Percentiles rank a stretch among this genome's conserved stretches.
phyloP scores from a whole-genome alignment of 1,140 invertebrate species.

The Meloidogyne hapla region DNA sequence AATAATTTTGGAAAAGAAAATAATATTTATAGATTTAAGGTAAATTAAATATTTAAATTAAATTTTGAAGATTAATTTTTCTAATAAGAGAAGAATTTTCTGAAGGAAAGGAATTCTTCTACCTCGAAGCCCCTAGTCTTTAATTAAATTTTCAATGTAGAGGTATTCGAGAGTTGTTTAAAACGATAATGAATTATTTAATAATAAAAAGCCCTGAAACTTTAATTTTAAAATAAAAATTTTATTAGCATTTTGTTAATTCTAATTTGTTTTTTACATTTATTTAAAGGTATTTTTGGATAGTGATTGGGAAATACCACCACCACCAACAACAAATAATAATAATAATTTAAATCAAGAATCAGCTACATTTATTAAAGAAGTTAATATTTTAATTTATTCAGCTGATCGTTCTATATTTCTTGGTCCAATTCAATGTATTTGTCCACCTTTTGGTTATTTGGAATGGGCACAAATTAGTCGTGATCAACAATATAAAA shows the following conservation, averaged over 20 bases:
- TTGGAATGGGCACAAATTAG: constrained; percentile 25
- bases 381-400: constrained; percentile 38
- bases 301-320: constrained; percentile 41
- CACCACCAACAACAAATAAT: constrained; percentile 19
- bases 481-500: not conserved
- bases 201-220: too few species aligned
- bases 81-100: too few species aligned
- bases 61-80: too few species aligned
- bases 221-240: too few species aligned
- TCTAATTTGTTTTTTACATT: not conserved
- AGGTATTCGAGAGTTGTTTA: too few species aligned
- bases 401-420: constrained; percentile 35
- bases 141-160: too few species aligned
- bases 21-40: constrained; percentile 9
- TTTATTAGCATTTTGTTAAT: too few species aligned
- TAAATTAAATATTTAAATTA: not conserved
- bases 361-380: constrained; percentile 49
- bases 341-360: constrained; percentile 22
- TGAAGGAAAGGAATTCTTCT: too few species aligned
- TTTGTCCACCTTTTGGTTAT: constrained; percentile 52
- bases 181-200: too few species aligned
- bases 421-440: constrained; percentile 46
- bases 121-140: too few species aligned
- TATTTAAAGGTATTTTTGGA: constrained; percentile 54
- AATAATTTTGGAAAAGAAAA: constrained; percentile 6